Evolutionary conservation across 2,797 vertebrate genomes (phyloP).

Genomic region (Sebastes steindachneri): DNA sequence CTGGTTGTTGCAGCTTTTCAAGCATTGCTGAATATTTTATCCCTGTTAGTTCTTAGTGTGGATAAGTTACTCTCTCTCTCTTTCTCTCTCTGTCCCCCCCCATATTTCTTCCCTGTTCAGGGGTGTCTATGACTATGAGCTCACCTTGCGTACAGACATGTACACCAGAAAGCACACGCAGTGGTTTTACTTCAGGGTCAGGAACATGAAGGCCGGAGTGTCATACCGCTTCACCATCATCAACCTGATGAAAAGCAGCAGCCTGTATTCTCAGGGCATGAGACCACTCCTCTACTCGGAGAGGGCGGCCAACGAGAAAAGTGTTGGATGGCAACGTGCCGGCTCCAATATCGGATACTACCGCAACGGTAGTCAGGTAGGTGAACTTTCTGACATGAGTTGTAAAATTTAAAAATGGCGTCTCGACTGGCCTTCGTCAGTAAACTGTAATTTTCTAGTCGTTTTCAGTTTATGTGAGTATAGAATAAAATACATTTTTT

Average conservation of each 20-base stretch:
- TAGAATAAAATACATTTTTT: neutral
- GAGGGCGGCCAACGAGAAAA: constrained; percentile 72
- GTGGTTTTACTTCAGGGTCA: constrained; percentile 97
- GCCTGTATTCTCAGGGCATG: constrained; percentile 90
- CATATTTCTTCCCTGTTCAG: constrained; percentile 66
- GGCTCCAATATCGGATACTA: constrained; percentile 87
- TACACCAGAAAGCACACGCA: constrained; percentile 94
- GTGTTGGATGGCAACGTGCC: constrained; percentile 86
- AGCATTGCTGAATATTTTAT: neutral
- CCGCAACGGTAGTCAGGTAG: constrained; percentile 66
- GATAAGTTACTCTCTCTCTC: neutral
- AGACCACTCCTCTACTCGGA: constrained; percentile 92
- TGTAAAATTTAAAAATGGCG: neutral
- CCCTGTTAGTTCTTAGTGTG: neutral
- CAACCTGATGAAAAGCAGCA: constrained; percentile 92
- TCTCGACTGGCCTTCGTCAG: neutral
- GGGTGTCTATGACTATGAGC: constrained; percentile 88
- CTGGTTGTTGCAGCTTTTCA: neutral
- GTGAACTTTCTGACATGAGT: neutral
- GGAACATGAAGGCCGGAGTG: constrained; percentile 85
- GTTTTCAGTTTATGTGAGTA: neutral
- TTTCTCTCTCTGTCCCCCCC: neutral
- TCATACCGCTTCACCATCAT: constrained; percentile 92
- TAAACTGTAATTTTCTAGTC: neutral
- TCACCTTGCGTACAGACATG: constrained; percentile 89